Evolutionary conservation across 2,113 vertebrate species (phyloP).

Genomic region (Notiomystis cincta): DNA sequence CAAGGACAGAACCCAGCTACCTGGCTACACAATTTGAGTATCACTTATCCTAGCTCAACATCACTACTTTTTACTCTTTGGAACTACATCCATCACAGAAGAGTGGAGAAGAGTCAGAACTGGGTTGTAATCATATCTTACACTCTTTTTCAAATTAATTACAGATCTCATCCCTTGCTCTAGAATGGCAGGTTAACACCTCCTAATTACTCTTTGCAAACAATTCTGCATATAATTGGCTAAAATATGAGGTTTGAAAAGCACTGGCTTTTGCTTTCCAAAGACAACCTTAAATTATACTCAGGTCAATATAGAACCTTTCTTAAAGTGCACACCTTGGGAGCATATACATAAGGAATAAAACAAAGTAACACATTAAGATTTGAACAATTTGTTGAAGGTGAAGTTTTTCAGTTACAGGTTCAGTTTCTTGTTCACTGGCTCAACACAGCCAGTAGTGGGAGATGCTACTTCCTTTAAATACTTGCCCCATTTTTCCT

Average conservation of each 20-base stretch:
- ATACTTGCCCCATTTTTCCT: not conserved
- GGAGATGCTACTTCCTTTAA: not conserved
- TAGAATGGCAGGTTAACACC: not conserved
- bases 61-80: not conserved
- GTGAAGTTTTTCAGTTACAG: not conserved
- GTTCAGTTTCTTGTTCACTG: not conserved
- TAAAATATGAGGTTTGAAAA: not conserved
- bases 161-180: not conserved
- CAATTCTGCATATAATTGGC: not conserved
- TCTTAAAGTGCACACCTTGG: not conserved
- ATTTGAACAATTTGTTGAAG: not conserved
- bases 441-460: fast-evolving
- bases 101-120: not conserved
- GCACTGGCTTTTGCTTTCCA: not conserved
- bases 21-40: not conserved
- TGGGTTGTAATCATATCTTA: not conserved
- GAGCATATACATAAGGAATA: not conserved
- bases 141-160: not conserved
- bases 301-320: not conserved
- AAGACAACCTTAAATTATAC: not conserved
- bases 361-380: not conserved
- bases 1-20: not conserved
- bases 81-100: not conserved
- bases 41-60: not conserved
- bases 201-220: not conserved